Percentiles rank a stretch among this genome's conserved stretches.
These are phyloP conservation scores for Caenorhabditis wallacei DNA, from an alignment of 2,888 invertebrate species.

Conservation along the genomic window DNA sequence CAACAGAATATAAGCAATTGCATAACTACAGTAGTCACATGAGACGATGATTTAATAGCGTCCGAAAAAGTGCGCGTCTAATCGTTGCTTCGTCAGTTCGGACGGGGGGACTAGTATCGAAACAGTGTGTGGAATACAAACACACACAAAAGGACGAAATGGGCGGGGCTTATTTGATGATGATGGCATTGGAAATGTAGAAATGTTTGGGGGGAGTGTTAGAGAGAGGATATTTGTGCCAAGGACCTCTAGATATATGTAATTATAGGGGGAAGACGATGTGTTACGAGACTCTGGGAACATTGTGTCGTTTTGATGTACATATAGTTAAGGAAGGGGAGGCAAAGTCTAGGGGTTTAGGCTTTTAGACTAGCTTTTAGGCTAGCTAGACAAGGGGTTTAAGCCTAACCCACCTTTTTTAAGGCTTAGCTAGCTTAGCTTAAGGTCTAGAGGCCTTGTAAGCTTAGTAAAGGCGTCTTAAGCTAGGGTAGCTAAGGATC, in stretches of 20 bases:
- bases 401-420: too few species aligned
- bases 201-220: constrained; percentile 9
- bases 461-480: too few species aligned
- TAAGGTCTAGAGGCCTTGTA: too few species aligned
- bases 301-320: neutral
- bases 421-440: too few species aligned
- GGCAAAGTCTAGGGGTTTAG: neutral
- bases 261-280: constrained; percentile 30
- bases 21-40: neutral
- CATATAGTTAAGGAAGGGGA: neutral
- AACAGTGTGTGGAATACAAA: neutral
- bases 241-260: constrained; percentile 49
- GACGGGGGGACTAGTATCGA: neutral
- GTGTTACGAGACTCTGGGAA: constrained; percentile 40
- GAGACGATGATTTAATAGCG: too few species aligned
- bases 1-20: neutral
- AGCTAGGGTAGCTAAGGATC: too few species aligned
- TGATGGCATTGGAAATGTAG: constrained; percentile 56
- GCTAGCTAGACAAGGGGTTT: too few species aligned
- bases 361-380: too few species aligned
- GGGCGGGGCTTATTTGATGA: constrained; percentile 44
- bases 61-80: too few species aligned
- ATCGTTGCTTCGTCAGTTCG: too few species aligned
- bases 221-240: constrained; percentile 56
- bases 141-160: constrained; percentile 41